A percentile compares a stretch with the other conserved stretches of the same genome.
Conservation (phyloP, 2,888 invertebrate genomes). For the Omphaloscelis lunosa region DNA sequence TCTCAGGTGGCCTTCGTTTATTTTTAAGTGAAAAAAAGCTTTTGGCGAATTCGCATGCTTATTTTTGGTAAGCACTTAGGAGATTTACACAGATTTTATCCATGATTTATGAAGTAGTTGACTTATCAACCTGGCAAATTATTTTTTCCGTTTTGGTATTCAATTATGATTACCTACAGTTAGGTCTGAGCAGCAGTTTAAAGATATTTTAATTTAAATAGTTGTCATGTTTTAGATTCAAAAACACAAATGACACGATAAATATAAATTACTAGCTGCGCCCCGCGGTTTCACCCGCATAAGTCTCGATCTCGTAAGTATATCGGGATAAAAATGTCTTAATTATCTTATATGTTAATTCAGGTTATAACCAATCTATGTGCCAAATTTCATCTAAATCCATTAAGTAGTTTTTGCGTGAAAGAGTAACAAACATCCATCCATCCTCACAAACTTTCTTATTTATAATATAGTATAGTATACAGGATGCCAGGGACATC, state of each 20-base stretch:
- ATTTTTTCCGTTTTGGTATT: not conserved
- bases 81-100: not conserved
- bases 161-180: too few relatives aligned
- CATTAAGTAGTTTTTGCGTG: too few relatives aligned
- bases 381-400: too few relatives aligned
- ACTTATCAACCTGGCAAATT: not conserved
- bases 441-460: too few relatives aligned
- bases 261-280: slow-evolving; percentile 29
- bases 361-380: too few relatives aligned
- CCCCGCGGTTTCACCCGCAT: too few relatives aligned
- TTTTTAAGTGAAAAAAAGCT: slow-evolving; percentile 36
- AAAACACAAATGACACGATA: not conserved
- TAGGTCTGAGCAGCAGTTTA: not conserved
- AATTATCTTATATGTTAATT: too few relatives aligned
- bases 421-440: too few relatives aligned
- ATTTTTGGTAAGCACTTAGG: not conserved
- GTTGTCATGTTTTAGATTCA: not conserved
- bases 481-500: too few relatives aligned
- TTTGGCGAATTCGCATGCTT: slow-evolving; percentile 12
- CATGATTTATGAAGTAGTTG: not conserved
- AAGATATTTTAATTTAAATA: not conserved
- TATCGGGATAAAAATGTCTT: too few relatives aligned
- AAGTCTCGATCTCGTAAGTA: too few relatives aligned
- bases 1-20: slow-evolving; percentile 41
- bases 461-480: too few relatives aligned